Percentiles rank a stretch among this genome's conserved stretches.
phyloP scores from a whole-genome alignment of 2,797 vertebrate species.

The Pogonophryne albipinna region DNA sequence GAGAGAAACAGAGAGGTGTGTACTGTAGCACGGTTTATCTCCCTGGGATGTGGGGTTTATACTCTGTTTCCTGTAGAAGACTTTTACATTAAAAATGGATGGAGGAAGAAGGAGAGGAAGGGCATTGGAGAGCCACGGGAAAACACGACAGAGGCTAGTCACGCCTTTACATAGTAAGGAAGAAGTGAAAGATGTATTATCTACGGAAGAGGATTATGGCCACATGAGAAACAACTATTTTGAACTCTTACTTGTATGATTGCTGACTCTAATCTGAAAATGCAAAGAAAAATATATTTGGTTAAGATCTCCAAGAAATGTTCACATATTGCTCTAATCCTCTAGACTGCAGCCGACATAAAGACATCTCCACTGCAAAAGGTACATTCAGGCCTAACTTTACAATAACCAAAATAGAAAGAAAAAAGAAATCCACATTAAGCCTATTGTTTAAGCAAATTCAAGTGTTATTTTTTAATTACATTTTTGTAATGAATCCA shows the following conservation, averaged over 20 bases:
- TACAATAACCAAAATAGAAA: too few species aligned
- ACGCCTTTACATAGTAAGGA: constrained; percentile 9
- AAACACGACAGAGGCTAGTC: constrained; percentile 11
- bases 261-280: too few species aligned
- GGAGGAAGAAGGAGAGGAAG: constrained; percentile 40
- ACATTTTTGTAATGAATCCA: not conserved
- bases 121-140: constrained; percentile 46
- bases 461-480: not conserved
- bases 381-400: too few species aligned
- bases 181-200: not conserved
- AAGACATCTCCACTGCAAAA: too few species aligned
- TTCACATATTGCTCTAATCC: too few species aligned
- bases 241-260: too few species aligned
- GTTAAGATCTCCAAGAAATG: too few species aligned
- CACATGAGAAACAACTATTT: too few species aligned
- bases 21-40: constrained; percentile 50
- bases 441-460: not conserved
- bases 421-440: not conserved
- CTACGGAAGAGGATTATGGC: too few species aligned
- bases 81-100: constrained; percentile 79
- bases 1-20: constrained; percentile 33
- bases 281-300: too few species aligned
- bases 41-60: constrained; percentile 59
- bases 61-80: constrained; percentile 47
- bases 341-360: too few species aligned